These are phyloP conservation scores for Pelochelys cantorii DNA, from an alignment of 2,797 vertebrate genomes.

Conservation along the genomic window DNA sequence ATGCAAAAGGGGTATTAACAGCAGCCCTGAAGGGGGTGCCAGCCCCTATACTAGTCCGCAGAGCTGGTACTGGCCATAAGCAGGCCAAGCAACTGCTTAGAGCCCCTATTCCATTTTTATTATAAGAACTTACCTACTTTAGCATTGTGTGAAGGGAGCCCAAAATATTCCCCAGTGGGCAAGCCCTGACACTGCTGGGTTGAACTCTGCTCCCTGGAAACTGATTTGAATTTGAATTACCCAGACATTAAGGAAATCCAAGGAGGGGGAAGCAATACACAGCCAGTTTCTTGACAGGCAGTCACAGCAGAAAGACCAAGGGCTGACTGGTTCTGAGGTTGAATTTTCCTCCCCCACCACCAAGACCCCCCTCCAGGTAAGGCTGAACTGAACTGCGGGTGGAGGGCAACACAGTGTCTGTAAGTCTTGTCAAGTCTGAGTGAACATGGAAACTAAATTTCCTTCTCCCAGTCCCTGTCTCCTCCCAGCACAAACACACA, in stretches of 20 bases:
- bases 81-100: too few species aligned
- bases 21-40: background rate
- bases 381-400: background rate
- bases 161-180: too few species aligned
- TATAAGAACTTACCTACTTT: too few species aligned
- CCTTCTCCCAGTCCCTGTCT: too few species aligned
- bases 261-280: background rate
- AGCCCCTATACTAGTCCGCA: too few species aligned
- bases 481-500: fast-evolving
- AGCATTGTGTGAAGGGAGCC: too few species aligned
- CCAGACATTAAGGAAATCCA: background rate
- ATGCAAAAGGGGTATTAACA: fast-evolving
- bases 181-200: background rate
- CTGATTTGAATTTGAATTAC: background rate
- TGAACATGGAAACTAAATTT: too few species aligned
- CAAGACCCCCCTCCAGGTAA: background rate
- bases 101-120: too few species aligned
- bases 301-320: background rate
- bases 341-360: fast-evolving
- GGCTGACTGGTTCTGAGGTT: background rate
- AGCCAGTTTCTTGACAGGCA: background rate
- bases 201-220: background rate
- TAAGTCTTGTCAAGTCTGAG: background rate
- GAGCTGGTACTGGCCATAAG: too few species aligned
- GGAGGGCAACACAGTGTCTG: background rate